Evolutionary conservation across 2,113 vertebrate genomes (phyloP), one percentile per base, ranked within the genome.

Genomic region (Elaphurus davidianus): DNA sequence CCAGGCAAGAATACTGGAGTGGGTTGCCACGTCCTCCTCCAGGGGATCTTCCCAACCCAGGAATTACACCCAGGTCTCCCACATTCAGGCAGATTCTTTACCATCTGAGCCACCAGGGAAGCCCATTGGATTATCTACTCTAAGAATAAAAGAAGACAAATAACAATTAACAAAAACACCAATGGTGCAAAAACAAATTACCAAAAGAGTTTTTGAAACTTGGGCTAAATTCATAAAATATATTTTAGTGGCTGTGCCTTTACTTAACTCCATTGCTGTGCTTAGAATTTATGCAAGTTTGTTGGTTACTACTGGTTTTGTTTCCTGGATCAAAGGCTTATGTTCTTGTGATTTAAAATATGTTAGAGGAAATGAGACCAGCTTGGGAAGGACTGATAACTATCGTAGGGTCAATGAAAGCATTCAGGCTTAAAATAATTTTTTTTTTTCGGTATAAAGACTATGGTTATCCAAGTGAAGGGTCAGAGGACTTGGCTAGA

Each of bases 321-420:
- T 74, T 84, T 95, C 84, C 57, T 91, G 25, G 95, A 96, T 90
- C 27, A 94, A 94, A 87, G 25, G 13, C 11, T 96, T 84, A 87
- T 67, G 1, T 95, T 89, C 36, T 3, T 54, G n/a, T 84, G 17
- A 90, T 91, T 81, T 89, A 28, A 90, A 90, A 94, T 86, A 76
- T 7, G 36, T 57, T 79, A 45, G 55, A 76, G 7, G 36, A 74
- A 93, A 47, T 91, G 30, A 91, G 45, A 92, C 23, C 54, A 43
- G 5, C 3, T 84, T 94, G 60, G 25, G 30, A 76, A 97, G 74
- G 7, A 87, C 60, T 47, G 55, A 83, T 86, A 74, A 82, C 30
- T 54, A 8, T 47, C 7, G 5, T 40, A 91, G 67, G 88, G 47
- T 4, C 12, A 85, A 76, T 93, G 23, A 95, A 86, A 92, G 19